Evolutionary conservation across 2,797 vertebrate species (phyloP).

Genomic region (Aplochiton taeniatus): DNA sequence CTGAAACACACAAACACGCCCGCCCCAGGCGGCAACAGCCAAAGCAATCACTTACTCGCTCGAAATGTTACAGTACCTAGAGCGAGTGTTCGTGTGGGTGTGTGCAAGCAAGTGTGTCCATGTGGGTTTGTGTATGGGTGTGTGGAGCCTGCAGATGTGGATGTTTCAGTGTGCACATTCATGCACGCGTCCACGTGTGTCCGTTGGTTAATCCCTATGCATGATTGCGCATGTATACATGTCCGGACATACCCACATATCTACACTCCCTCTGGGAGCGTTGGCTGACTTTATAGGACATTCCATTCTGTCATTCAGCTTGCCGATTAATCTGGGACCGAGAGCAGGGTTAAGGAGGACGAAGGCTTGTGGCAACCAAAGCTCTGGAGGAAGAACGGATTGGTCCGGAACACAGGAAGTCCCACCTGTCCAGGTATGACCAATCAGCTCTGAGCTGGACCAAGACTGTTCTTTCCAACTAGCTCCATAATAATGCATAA

Average conservation of each 20-base stretch:
- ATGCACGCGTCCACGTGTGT: background rate
- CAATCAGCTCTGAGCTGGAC: conserved; percentile 6
- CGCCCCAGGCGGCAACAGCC: conserved; percentile 27
- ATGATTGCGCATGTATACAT: conserved; percentile 15
- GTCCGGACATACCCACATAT: conserved; percentile 32
- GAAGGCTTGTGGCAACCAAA: conserved; percentile 5
- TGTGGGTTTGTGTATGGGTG: no score
- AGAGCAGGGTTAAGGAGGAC: background rate
- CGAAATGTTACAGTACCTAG: no score
- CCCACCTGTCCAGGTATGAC: conserved; percentile 8
- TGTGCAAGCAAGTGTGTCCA: background rate
- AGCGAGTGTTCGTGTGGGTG: background rate
- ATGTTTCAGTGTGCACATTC: background rate
- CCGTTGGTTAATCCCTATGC: background rate
- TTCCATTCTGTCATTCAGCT: conserved; percentile 54
- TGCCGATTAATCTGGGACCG: conserved; percentile 21
- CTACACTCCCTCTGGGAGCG: conserved; percentile 17
- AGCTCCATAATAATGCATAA: conserved; percentile 3
- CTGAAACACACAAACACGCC: conserved; percentile 39
- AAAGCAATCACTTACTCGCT: background rate
- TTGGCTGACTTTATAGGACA: conserved; percentile 33
- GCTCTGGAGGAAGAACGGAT: background rate
- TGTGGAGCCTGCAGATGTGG: background rate
- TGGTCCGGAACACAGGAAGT: conserved; percentile 2
- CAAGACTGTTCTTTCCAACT: conserved; percentile 1